phyloP scores from a whole-genome alignment of 2,888 invertebrate species.

The Acronicta aceris region DNA sequence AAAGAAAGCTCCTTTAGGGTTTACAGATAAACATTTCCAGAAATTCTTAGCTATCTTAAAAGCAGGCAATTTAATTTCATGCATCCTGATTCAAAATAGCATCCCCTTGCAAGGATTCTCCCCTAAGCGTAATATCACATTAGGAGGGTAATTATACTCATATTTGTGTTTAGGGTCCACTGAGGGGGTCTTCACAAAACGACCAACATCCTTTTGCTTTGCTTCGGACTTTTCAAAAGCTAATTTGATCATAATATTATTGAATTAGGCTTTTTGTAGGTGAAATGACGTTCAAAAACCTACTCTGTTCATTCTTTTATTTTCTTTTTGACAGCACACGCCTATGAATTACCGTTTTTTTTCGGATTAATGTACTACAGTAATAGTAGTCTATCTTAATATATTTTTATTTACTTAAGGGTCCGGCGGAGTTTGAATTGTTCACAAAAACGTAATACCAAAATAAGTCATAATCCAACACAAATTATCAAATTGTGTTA shows the following conservation, averaged over 20 bases:
- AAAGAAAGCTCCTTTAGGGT: constrained; percentile 32
- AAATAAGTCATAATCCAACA: too few species aligned
- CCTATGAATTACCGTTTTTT: too few species aligned
- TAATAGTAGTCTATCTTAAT: too few species aligned
- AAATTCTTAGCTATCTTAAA: constrained; percentile 54
- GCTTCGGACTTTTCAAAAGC: constrained; percentile 47
- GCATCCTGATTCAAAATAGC: constrained; percentile 57
- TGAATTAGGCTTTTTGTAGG: constrained; percentile 14
- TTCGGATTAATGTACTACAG: too few species aligned
- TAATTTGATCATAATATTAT: constrained; percentile 50
- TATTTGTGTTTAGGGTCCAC: constrained; percentile 68
- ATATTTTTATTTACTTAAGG: too few species aligned
- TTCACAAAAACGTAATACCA: too few species aligned
- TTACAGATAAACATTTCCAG: constrained; percentile 31
- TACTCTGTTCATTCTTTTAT: too few species aligned
- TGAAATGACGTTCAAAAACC: too few species aligned
- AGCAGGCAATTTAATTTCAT: constrained; percentile 60
- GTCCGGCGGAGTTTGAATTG: too few species aligned
- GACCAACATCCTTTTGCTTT: constrained; percentile 36
- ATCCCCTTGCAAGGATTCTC: constrained; percentile 41
- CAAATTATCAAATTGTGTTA: too few species aligned
- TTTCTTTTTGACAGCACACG: too few species aligned
- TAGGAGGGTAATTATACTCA: constrained; percentile 76
- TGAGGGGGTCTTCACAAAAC: constrained; percentile 62
- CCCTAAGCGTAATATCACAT: constrained; percentile 73